A percentile compares a stretch with the other conserved stretches of the same genome.
Conservation (phyloP, 2,888 invertebrate species). For the Drosophila macrospina region DNA sequence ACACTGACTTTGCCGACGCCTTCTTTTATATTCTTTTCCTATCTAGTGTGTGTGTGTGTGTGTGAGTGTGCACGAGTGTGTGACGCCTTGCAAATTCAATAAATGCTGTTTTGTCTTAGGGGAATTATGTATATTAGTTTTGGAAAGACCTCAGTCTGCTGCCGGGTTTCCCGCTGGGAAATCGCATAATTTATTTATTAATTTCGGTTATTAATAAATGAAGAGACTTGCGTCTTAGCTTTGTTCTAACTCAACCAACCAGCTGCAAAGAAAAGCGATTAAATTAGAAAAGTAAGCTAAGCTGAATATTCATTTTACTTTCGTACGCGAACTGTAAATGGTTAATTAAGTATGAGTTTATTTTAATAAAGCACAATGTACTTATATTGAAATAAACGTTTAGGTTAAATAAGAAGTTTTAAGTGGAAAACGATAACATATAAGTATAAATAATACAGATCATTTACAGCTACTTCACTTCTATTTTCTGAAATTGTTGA, state of each 20-base stretch:
- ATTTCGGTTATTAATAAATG: constrained; percentile 69
- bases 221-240: background rate
- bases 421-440: too few species aligned
- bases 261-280: constrained; percentile 1
- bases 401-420: too few species aligned
- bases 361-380: background rate
- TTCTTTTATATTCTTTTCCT: background rate
- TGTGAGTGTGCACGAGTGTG: constrained; percentile 1
- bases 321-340: background rate
- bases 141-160: constrained; percentile 4
- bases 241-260: background rate
- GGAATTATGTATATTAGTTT: constrained; percentile 73
- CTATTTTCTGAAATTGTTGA: too few species aligned
- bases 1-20: constrained; percentile 2
- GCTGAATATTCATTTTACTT: background rate
- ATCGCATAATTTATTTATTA: constrained; percentile 73
- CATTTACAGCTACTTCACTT: too few species aligned
- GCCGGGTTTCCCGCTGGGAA: constrained; percentile 21
- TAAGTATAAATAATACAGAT: too few species aligned
- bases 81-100: constrained; percentile 52
- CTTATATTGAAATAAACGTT: too few species aligned
- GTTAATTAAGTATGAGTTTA: background rate
- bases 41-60: constrained; percentile 8
- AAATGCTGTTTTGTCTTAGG: constrained; percentile 68
- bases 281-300: background rate